These are phyloP conservation scores for Leuctra nigra DNA, from an alignment of 2,888 invertebrate genomes.

Conservation along the genomic window DNA sequence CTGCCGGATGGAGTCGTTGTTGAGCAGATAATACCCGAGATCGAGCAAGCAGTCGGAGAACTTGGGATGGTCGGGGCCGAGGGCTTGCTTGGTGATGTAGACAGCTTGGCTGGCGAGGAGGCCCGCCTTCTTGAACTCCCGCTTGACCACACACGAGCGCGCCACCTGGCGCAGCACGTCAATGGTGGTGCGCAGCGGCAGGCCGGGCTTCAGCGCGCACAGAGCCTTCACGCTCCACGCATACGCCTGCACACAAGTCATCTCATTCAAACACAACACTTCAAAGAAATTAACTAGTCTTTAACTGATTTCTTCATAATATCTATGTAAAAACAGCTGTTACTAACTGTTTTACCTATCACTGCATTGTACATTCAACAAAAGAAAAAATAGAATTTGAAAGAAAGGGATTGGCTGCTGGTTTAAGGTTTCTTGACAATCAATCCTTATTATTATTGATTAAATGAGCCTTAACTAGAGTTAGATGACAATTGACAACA, in stretches of 20 bases:
- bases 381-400: too few relatives aligned
- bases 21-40: conserved; percentile 85
- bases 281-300: too few relatives aligned
- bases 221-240: conserved; percentile 74
- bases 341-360: too few relatives aligned
- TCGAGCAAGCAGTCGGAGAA: conserved; percentile 80
- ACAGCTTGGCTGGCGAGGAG: conserved; percentile 78
- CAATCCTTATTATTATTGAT: too few relatives aligned
- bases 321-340: too few relatives aligned
- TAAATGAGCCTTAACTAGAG: not conserved
- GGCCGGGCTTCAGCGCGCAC: conserved; percentile 53
- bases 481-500: too few relatives aligned
- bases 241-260: conserved; percentile 55
- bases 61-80: conserved; percentile 59
- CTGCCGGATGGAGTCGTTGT: conserved; percentile 76
- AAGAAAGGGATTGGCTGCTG: too few relatives aligned
- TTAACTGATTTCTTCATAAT: too few relatives aligned
- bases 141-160: conserved; percentile 84
- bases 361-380: too few relatives aligned
- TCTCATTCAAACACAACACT: too few relatives aligned
- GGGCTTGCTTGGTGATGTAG: conserved; percentile 52
- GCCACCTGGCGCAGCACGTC: conserved; percentile 82
- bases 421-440: too few relatives aligned
- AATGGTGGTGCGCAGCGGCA: conserved; percentile 58
- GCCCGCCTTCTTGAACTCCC: conserved; percentile 75